Percentiles rank a stretch among this genome's conserved stretches.
Conservation (phyloP, 2,113 vertebrate genomes). For the Danio rerio region DNA sequence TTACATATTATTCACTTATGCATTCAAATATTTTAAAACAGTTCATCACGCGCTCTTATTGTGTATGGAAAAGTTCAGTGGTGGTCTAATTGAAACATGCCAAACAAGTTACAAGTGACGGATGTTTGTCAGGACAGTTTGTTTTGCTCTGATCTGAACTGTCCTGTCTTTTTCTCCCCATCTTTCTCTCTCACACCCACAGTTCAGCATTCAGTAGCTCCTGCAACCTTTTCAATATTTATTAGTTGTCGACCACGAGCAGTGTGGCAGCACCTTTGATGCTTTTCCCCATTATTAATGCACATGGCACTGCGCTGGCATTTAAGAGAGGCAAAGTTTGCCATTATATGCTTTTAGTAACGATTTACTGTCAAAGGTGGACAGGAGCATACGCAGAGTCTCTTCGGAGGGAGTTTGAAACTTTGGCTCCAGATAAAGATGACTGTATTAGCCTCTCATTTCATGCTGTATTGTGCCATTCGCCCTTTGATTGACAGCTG, state of each 20-base stretch:
- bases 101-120: too few relatives aligned
- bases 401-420: constrained; percentile 45
- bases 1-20: too few relatives aligned
- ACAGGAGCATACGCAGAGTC: constrained; percentile 52
- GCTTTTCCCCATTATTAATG: constrained; percentile 61
- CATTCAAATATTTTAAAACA: too few relatives aligned
- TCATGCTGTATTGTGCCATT: neutral
- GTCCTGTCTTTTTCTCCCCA: too few relatives aligned
- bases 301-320: constrained; percentile 60
- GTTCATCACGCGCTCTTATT: too few relatives aligned
- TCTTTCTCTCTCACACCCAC: neutral
- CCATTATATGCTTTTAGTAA: constrained; percentile 76
- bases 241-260: constrained; percentile 61
- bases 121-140: too few relatives aligned
- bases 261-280: constrained; percentile 51
- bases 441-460: neutral
- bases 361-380: constrained; percentile 74
- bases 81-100: too few relatives aligned
- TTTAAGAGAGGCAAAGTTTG: constrained; percentile 63
- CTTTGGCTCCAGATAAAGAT: constrained; percentile 5
- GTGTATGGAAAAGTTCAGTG: too few relatives aligned
- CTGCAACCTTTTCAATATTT: constrained; percentile 64
- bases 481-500: constrained; percentile 7
- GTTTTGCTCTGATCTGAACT: too few relatives aligned
- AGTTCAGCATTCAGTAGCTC: constrained; percentile 62